Percentiles rank a stretch among this genome's conserved stretches.
phyloP scores from a whole-genome alignment of 2,113 vertebrate species.

The Rhombomys opimus region DNA sequence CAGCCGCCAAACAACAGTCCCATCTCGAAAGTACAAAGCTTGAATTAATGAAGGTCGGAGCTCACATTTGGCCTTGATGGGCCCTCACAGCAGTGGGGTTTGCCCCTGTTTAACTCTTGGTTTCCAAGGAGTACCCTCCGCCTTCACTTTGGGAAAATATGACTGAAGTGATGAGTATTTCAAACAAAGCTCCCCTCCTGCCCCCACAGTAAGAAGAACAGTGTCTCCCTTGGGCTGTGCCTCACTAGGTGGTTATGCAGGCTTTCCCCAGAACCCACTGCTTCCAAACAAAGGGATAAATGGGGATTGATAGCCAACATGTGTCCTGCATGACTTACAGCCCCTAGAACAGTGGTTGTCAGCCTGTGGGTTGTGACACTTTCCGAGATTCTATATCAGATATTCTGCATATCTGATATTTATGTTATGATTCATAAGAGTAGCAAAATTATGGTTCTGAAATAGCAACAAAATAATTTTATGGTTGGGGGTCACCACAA shows the following conservation, averaged over 20 bases:
- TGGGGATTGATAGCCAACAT: accelerated
- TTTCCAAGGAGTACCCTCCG: constrained; percentile 63
- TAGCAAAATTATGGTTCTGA: neutral
- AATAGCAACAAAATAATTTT: neutral
- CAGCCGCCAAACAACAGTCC: constrained; percentile 74
- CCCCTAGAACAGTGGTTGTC: neutral
- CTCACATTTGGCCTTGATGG: constrained; percentile 85
- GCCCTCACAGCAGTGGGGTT: constrained; percentile 78
- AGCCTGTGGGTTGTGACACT: neutral
- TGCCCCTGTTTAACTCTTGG: constrained; percentile 72
- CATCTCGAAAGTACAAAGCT: constrained; percentile 83
- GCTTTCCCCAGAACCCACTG: neutral
- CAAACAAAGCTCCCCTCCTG: neutral
- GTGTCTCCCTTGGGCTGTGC: neutral
- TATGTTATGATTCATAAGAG: neutral
- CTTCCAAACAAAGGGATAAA: neutral
- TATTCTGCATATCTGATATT: neutral
- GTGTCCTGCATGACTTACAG: neutral
- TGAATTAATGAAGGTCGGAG: constrained; percentile 88
- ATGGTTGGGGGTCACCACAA: neutral
- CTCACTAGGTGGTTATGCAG: neutral
- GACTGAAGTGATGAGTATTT: neutral
- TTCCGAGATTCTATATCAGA: neutral
- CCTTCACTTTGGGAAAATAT: neutral
- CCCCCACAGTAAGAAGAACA: neutral